Conservation (phyloP, 2,797 vertebrate genomes). For the Crocodylus rhombifer region DNA sequence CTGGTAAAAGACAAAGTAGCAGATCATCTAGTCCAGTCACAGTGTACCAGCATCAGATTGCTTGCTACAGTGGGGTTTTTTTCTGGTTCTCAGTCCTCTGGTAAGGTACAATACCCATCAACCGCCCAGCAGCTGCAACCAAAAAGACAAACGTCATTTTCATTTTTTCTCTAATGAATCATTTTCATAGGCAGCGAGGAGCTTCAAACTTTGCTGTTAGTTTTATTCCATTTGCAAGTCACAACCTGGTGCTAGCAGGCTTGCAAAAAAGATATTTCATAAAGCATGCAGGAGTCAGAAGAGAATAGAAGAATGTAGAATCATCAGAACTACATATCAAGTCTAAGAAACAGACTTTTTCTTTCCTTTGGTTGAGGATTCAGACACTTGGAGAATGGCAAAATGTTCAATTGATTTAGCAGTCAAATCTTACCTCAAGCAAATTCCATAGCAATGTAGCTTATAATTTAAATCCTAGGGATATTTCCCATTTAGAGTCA, state of each 20-base stretch:
- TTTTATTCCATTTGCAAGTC: background rate
- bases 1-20: background rate
- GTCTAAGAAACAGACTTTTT: background rate
- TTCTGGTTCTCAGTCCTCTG: background rate
- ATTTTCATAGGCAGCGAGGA: background rate
- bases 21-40: background rate
- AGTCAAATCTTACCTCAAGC: background rate
- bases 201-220: background rate
- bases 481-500: background rate
- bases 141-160: background rate
- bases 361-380: too few species aligned
- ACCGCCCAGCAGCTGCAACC: background rate
- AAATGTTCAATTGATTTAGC: too few species aligned
- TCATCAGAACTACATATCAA: background rate
- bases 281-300: background rate
- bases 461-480: background rate
- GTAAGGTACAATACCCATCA: background rate
- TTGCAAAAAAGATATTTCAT: background rate
- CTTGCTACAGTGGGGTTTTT: background rate
- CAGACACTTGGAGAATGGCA: too few species aligned
- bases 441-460: background rate
- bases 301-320: background rate
- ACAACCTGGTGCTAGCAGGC: background rate
- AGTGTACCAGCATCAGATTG: background rate
- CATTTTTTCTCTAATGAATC: background rate